A percentile compares a stretch with the other conserved stretches of the same genome.
Conservation (phyloP, 2,888 invertebrate species). For the Dione vanillae region DNA sequence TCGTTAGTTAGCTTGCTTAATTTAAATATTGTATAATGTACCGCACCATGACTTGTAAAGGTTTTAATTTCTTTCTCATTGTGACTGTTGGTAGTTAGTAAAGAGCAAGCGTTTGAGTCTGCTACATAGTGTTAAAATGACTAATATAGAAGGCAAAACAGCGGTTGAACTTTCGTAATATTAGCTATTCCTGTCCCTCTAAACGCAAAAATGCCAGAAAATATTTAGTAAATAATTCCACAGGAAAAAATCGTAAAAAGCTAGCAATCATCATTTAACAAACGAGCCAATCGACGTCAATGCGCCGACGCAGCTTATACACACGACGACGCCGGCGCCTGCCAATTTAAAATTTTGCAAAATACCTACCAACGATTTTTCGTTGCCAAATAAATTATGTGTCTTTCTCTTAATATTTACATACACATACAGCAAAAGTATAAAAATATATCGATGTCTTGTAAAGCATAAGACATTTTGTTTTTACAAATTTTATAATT, state of each 20-base stretch:
- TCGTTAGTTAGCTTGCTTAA: no score
- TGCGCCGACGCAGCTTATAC: conserved; percentile 2
- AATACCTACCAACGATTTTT: neutral
- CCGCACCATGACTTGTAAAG: no score
- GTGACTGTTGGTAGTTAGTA: no score
- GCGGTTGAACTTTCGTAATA: neutral
- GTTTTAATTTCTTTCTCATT: no score
- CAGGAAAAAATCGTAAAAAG: neutral
- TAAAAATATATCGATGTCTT: no score
- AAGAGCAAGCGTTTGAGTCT: no score
- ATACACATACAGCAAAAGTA: neutral
- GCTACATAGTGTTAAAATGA: no score
- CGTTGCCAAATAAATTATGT: neutral
- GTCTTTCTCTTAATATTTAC: neutral
- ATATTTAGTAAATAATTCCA: neutral
- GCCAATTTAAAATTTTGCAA: conserved; percentile 20
- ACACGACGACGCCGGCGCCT: conserved; percentile 31
- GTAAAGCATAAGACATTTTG: no score
- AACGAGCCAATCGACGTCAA: conserved; percentile 30
- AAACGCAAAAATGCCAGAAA: neutral
- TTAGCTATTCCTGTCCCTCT: neutral
- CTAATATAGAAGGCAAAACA: no score
- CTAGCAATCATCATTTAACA: neutral
- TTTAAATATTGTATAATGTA: neutral
- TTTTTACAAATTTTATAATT: no score